Base-by-base conservation (phyloP, 2,888 invertebrate species). In the Polydrusus pterygomalis region DNA sequence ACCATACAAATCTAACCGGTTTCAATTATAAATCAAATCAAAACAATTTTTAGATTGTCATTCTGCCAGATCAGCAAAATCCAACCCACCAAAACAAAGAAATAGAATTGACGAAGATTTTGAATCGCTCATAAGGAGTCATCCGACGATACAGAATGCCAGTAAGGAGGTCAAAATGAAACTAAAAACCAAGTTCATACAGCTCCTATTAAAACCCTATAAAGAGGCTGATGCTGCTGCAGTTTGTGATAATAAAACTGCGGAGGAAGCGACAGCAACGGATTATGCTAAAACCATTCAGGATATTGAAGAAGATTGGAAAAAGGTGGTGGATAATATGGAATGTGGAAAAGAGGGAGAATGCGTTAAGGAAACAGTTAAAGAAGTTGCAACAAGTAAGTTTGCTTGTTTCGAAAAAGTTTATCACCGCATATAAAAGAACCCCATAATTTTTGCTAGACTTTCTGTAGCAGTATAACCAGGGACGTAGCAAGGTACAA, bases 91-190 rank as follows among this genome's bases (percentile, higher is more conserved):
- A 18, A 45, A 17, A 64, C 47, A 34, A 62, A 40, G 34, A 67
- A 34, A 58, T 8, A 13, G 25, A 0, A 30, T 62, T 0, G 72
- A 64, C n/a, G 20, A 74, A 45, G 65, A 68, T 2, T 56, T 69
- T 47, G 56, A 62, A 9, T 17, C 63, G 13, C 49, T 69, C 1
- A 60, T 78, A 17, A 75, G 56, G 60, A 71, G 60, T 34, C 76
- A 79, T 47, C 79, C 79, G 0, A 74, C 62, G 2, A 69, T 78
- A 9, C 47, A 67, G 65, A 64, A 70, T 34, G 69, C 76, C 30
- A 76, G 54, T 38, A 74, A 72, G 6, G 70, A 74, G 43, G 77
- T 70, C 3, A 77, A 75, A 65, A 79, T 79, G 80, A 72, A 70
- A 38, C 68, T 79, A 6, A 78, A 77, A 63, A 75, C 40, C 30